Conservation (phyloP, 1,140 invertebrate species). For the Atta texana region DNA sequence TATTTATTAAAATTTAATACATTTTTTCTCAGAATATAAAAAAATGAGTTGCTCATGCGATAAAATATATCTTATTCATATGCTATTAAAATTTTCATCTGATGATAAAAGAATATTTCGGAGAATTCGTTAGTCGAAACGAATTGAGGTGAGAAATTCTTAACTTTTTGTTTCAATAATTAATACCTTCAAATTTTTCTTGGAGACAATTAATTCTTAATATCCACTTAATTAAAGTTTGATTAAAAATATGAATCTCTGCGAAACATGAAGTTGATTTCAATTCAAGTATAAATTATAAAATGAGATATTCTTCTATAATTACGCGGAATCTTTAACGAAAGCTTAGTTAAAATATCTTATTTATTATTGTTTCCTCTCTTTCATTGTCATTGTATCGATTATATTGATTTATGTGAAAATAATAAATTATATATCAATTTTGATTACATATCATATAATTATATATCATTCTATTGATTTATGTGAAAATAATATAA, state of each 20-base stretch:
- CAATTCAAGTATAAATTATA: neutral
- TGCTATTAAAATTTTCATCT: neutral
- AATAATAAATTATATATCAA: too few species aligned
- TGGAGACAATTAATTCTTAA: neutral
- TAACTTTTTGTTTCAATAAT: conserved; percentile 2
- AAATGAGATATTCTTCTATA: neutral
- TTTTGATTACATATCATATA: too few species aligned
- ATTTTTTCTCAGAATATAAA: too few species aligned
- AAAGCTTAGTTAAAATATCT: neutral
- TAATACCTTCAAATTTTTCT: neutral
- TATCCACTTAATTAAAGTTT: neutral
- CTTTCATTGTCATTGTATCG: too few species aligned
- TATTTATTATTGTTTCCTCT: neutral
- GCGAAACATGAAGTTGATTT: neutral
- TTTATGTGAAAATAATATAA: neutral
- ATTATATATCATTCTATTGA: neutral
- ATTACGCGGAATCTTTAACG: neutral
- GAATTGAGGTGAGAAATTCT: neutral
- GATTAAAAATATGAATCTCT: neutral
- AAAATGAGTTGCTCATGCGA: neutral
- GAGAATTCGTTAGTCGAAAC: neutral
- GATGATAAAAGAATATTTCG: neutral
- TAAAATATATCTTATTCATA: neutral
- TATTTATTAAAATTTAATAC: too few species aligned
- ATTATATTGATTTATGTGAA: neutral